Percentiles rank a stretch among this genome's conserved stretches.
phyloP scores from a whole-genome alignment of 2,797 vertebrate genomes.

The Parambassis ranga region DNA sequence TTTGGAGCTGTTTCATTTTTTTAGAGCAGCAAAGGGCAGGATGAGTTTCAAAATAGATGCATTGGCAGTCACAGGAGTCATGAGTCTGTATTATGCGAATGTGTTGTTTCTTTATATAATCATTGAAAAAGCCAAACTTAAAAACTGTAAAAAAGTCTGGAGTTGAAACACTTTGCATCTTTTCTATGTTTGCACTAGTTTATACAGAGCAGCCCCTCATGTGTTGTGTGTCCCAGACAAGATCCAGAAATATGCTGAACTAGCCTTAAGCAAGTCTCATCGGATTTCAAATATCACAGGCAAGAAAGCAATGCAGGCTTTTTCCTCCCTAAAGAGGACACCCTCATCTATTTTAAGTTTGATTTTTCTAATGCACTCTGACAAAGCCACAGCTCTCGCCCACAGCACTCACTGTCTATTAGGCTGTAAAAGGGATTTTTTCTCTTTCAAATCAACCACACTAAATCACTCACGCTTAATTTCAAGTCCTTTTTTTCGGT shows the following conservation, averaged over 20 bases:
- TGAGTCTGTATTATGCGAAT: too few relatives aligned
- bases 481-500: slow-evolving; percentile 24
- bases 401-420: slow-evolving; percentile 25
- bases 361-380: slow-evolving; percentile 45
- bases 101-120: neutral
- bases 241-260: slow-evolving; percentile 36
- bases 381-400: slow-evolving; percentile 24
- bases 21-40: neutral
- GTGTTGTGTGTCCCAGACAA: slow-evolving; percentile 26
- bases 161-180: slow-evolving; percentile 19
- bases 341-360: slow-evolving; percentile 44
- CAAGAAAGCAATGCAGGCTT: slow-evolving; percentile 12
- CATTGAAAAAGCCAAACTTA: too few relatives aligned
- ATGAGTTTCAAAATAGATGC: neutral
- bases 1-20: too few relatives aligned
- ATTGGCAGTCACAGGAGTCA: neutral
- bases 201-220: slow-evolving; percentile 16
- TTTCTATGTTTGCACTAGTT: slow-evolving; percentile 14
- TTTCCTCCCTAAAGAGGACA: slow-evolving; percentile 32
- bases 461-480: slow-evolving; percentile 42
- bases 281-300: slow-evolving; percentile 37
- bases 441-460: slow-evolving; percentile 23
- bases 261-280: slow-evolving; percentile 35
- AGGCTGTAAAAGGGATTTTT: slow-evolving; percentile 9
- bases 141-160: too few relatives aligned